A percentile compares a stretch with the other conserved stretches of the same genome.
Conservation (phyloP, 1,140 invertebrate species). For the Planococcus citri region DNA sequence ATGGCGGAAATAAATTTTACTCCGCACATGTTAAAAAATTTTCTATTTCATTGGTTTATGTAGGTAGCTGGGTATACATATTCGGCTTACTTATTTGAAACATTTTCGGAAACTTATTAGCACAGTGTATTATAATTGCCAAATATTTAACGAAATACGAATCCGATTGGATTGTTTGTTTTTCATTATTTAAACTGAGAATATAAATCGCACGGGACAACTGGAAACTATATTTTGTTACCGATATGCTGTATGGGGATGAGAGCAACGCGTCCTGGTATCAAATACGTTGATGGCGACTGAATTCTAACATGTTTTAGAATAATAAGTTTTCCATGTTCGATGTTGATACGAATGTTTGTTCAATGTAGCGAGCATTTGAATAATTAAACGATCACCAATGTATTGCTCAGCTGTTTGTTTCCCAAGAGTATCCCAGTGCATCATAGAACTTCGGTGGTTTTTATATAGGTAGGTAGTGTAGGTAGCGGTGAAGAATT, state of each 20-base stretch:
- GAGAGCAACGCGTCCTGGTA: too few species aligned
- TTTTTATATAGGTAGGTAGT: too few species aligned
- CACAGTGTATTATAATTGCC: background rate
- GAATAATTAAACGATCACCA: background rate
- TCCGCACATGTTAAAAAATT: too few species aligned
- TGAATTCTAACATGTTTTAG: background rate
- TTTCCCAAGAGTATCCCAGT: background rate
- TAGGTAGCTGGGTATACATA: too few species aligned
- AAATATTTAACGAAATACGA: background rate
- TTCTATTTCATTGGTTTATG: too few species aligned
- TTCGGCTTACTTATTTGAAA: too few species aligned
- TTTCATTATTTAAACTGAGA: background rate
- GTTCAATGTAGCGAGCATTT: background rate
- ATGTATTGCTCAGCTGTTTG: background rate
- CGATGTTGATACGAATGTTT: conserved; percentile 1
- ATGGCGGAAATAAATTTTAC: too few species aligned
- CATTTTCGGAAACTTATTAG: too few species aligned
- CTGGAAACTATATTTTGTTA: too few species aligned
- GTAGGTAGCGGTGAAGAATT: too few species aligned
- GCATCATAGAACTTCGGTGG: too few species aligned
- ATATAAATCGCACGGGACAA: background rate
- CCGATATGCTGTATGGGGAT: too few species aligned
- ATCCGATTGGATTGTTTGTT: background rate
- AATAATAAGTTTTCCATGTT: conserved; percentile 4
- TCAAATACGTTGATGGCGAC: background rate